Base-by-base conservation (phyloP, 2,888 invertebrate species). In the Myopa tessellatipennis region DNA sequence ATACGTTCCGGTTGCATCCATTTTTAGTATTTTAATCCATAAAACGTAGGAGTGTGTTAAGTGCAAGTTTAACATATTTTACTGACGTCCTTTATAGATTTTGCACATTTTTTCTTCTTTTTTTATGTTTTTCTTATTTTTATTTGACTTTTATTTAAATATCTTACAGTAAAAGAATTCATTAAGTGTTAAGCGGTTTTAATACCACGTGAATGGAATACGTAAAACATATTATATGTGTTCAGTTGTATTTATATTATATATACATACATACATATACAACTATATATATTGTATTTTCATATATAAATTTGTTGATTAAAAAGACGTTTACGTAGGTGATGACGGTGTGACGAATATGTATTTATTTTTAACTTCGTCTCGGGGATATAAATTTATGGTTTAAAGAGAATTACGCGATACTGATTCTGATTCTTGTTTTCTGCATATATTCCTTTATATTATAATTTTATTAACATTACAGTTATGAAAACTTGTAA, bases 251-350 rank as follows among this genome's bases (percentile, higher is more conserved):
- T 10, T 3, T 45, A 45, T 45, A 10, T 45, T 8, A 45, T 45
- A 8, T 45, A 8, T 45, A 8, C 45, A 45, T 26, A 26, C 26
- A 26, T 12, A 52, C 58, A 58, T n/a, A n/a, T 12, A 58, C 1
- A 58, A 6, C 58, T 18, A 58, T 52, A 58, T 12, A 6, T 18
- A 4, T 58, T 58, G 58, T 58, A n/a, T 58, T 16, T 26, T 1
- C 8, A 50, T 50, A 38, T 38, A 67, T 67, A 67, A 67, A 67
- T 63, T 63, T 63, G 10, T 18, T 26, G 14, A 6, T n/a, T 58
- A 58, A 58, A 58, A n/a, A 26, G 26, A n/a, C 38, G 65, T 67
- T 69, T 69, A 75, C 68, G 75, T 68, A 75, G 75, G 60, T 60
- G 58, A 36, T 50, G 58, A 69, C 10, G n/a, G 55, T 52, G 16